Evolutionary conservation across 2,888 invertebrate genomes (phyloP).

Genomic region (Apotomis turbidana): DNA sequence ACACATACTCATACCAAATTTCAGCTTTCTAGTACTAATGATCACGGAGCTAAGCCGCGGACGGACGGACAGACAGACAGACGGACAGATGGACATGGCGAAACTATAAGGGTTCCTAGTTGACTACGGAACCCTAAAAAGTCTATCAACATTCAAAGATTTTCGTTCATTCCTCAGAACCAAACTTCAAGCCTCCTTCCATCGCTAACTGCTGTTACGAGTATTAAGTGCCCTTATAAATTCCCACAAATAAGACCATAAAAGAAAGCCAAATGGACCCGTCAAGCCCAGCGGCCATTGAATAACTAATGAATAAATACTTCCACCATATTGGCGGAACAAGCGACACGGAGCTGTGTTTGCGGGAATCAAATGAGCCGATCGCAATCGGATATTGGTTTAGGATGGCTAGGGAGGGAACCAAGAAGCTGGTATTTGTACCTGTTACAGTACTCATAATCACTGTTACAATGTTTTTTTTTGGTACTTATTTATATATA

Average conservation of each 20-base stretch:
- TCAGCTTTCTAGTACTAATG: too few relatives aligned
- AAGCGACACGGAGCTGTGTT: slow-evolving; percentile 21
- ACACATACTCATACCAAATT: too few relatives aligned
- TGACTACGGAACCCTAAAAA: too few relatives aligned
- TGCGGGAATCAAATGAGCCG: slow-evolving; percentile 51
- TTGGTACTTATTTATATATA: too few relatives aligned
- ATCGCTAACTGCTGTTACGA: background rate
- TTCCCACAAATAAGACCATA: slow-evolving; percentile 17
- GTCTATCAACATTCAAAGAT: too few relatives aligned
- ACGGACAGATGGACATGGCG: too few relatives aligned
- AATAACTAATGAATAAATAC: slow-evolving; percentile 41
- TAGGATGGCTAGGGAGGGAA: slow-evolving; percentile 47
- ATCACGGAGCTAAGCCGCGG: too few relatives aligned
- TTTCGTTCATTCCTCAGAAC: too few relatives aligned
- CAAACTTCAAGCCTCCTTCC: background rate
- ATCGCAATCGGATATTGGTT: slow-evolving; percentile 55
- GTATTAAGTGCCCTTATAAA: slow-evolving; percentile 6
- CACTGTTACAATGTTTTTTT: background rate
- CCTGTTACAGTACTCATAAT: background rate
- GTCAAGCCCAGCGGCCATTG: slow-evolving; percentile 20
- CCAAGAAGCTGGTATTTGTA: slow-evolving; percentile 1
- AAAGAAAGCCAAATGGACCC: slow-evolving; percentile 25
- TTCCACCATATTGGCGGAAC: slow-evolving; percentile 34
- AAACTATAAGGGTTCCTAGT: too few relatives aligned
- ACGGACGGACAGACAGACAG: too few relatives aligned